Evolutionary conservation across 2,797 vertebrate genomes (phyloP).

Genomic region (Hozukius guyotensis): DNA sequence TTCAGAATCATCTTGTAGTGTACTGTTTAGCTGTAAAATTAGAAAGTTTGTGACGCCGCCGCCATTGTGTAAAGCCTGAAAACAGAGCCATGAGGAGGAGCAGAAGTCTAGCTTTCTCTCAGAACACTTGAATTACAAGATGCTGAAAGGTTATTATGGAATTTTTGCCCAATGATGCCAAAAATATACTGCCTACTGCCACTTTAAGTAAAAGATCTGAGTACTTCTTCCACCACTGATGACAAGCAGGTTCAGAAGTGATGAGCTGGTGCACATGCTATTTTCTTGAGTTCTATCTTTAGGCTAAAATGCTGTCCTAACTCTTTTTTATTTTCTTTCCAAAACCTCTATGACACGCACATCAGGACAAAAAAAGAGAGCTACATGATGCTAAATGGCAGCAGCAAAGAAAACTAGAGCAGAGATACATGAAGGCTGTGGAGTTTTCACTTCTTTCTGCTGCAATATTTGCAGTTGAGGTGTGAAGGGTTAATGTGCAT

Average conservation of each 20-base stretch:
- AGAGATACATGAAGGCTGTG: background rate
- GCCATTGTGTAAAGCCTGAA: too few relatives aligned
- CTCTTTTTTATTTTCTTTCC: background rate
- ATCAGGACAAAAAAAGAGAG: background rate
- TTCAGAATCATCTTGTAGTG: too few relatives aligned
- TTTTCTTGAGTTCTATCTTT: background rate
- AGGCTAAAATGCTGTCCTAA: background rate
- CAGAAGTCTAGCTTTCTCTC: too few relatives aligned
- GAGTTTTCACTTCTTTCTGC: background rate
- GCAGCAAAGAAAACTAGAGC: background rate
- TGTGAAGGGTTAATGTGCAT: background rate
- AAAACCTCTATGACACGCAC: background rate
- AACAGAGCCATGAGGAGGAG: too few relatives aligned
- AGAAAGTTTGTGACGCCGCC: too few relatives aligned
- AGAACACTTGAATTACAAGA: too few relatives aligned
- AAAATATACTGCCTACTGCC: too few relatives aligned
- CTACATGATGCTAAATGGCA: background rate
- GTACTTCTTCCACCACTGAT: too few relatives aligned
- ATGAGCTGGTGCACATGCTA: background rate
- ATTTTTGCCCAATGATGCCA: too few relatives aligned
- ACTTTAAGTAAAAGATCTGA: too few relatives aligned
- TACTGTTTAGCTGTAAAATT: too few relatives aligned
- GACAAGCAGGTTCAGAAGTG: background rate
- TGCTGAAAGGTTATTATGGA: too few relatives aligned
- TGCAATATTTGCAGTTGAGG: background rate